phyloP scores from a whole-genome alignment of 2,888 invertebrate species.

The Asteroscopus sphinx region DNA sequence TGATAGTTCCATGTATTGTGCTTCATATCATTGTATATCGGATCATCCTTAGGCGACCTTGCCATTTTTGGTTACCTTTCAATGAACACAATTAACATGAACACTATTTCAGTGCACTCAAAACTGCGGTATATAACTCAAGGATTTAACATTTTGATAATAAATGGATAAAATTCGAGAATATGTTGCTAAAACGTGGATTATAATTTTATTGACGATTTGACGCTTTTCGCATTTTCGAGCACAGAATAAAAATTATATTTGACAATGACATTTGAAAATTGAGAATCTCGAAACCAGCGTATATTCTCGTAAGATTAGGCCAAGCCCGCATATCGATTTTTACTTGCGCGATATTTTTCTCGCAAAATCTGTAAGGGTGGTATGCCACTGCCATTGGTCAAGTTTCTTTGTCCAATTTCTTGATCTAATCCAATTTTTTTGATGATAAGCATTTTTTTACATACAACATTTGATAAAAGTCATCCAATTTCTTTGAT shows the following conservation, averaged over 20 bases:
- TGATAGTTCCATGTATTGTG: slow-evolving; percentile 86
- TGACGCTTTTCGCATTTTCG: slow-evolving; percentile 73
- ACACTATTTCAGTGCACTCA: slow-evolving; percentile 57
- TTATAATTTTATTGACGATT: slow-evolving; percentile 78
- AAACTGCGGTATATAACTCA: slow-evolving; percentile 67
- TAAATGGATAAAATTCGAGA: slow-evolving; percentile 64
- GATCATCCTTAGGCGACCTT: slow-evolving; percentile 88
- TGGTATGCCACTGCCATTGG: too few relatives aligned
- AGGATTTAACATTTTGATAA: slow-evolving; percentile 79
- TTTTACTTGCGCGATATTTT: too few relatives aligned
- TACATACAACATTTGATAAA: too few relatives aligned
- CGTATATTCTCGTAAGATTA: slow-evolving; percentile 32
- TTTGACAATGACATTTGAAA: slow-evolving; percentile 50
- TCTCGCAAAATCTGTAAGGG: too few relatives aligned
- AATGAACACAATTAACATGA: slow-evolving; percentile 66
- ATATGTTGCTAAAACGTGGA: slow-evolving; percentile 76
- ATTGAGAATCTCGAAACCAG: too few relatives aligned
- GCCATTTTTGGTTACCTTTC: slow-evolving; percentile 84
- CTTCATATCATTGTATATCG: slow-evolving; percentile 82
- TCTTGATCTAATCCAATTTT: too few relatives aligned
- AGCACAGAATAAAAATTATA: slow-evolving; percentile 42
- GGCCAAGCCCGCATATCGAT: neutral
- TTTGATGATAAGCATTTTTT: too few relatives aligned
- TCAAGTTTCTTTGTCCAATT: too few relatives aligned
- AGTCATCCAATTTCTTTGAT: too few relatives aligned